Conservation (phyloP, 2,888 invertebrate species). For the Linnaemya tessellans region DNA sequence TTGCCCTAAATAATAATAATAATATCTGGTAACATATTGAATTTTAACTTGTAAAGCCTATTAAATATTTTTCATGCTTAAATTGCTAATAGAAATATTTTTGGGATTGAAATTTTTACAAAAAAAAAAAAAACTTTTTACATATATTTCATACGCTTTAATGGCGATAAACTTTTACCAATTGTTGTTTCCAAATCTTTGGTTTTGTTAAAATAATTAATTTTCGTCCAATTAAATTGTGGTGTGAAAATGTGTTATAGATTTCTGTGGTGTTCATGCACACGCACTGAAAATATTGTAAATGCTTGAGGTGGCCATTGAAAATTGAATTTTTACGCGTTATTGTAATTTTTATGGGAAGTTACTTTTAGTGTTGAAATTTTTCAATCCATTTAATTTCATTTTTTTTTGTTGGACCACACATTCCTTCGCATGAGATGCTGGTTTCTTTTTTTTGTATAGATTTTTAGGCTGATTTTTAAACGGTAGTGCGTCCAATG, state of each 20-base stretch:
- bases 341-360: conserved; percentile 67
- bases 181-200: conserved; percentile 7
- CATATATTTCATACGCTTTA: background rate
- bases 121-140: background rate
- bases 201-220: conserved; percentile 32
- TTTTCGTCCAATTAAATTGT: conserved; percentile 56
- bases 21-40: background rate
- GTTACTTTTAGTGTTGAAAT: conserved; percentile 45
- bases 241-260: background rate
- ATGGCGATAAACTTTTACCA: background rate
- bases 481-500: background rate
- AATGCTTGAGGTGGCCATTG: conserved; percentile 54
- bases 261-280: background rate
- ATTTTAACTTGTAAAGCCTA: background rate
- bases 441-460: background rate
- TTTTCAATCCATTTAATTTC: conserved; percentile 3
- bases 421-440: conserved; percentile 4
- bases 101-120: background rate
- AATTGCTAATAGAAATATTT: background rate
- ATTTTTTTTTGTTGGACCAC: conserved; percentile 32
- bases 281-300: conserved; percentile 10
- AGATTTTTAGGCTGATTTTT: background rate
- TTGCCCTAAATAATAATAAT: background rate
- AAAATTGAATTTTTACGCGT: conserved; percentile 50
- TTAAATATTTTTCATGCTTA: conserved; percentile 1